phyloP scores from a whole-genome alignment of 2,113 vertebrate genomes.

The Pogona vitticeps region DNA sequence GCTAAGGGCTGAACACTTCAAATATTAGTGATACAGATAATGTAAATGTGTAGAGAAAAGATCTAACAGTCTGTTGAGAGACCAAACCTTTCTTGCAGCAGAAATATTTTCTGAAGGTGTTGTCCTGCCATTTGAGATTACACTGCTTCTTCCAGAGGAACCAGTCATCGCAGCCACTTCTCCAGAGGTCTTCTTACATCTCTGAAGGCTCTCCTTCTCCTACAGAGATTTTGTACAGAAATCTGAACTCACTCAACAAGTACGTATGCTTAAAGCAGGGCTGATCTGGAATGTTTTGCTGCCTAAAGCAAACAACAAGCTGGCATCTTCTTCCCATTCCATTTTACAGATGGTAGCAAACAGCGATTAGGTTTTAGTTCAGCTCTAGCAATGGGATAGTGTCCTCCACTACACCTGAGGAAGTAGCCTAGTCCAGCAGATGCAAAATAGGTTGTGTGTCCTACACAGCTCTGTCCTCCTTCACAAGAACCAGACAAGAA shows the following conservation, averaged over 20 bases:
- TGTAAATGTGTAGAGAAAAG: no score
- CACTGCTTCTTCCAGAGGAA: constrained; percentile 12
- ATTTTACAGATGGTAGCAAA: background rate
- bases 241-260: background rate
- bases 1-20: background rate
- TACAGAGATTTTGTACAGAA: constrained; percentile 28
- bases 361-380: background rate
- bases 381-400: background rate
- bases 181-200: constrained; percentile 29
- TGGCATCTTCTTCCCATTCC: background rate
- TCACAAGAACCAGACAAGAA: no score
- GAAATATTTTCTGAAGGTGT: background rate
- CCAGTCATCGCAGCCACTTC: constrained; percentile 16
- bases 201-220: constrained; percentile 40
- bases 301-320: background rate
- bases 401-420: background rate
- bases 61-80: background rate
- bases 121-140: constrained; percentile 28
- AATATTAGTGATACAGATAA: no score
- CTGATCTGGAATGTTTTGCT: background rate
- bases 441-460: background rate
- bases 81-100: constrained; percentile 60
- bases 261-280: background rate
- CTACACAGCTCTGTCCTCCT: no score
- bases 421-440: background rate